A percentile compares a stretch with the other conserved stretches of the same genome.
Conservation (phyloP, 2,888 invertebrate genomes). For the Agrilus cyanescens region DNA sequence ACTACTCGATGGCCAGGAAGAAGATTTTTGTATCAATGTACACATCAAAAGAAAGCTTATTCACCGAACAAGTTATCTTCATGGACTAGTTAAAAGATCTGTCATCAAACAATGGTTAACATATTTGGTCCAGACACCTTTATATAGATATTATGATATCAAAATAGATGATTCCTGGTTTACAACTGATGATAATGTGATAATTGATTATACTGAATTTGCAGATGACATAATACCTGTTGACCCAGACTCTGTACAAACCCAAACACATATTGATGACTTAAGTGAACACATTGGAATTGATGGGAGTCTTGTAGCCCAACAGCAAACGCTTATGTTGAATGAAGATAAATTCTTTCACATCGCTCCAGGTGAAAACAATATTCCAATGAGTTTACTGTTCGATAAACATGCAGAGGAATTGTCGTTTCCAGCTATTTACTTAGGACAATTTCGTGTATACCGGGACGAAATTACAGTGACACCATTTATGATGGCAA, state of each 20-base stretch:
- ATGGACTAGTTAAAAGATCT: no score
- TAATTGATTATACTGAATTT: no score
- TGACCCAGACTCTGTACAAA: no score
- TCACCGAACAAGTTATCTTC: background rate
- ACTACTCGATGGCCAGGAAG: no score
- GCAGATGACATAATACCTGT: no score
- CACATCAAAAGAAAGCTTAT: conserved; percentile 18
- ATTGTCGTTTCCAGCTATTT: conserved; percentile 31
- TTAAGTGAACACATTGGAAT: conserved; percentile 13
- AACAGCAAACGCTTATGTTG: conserved; percentile 19
- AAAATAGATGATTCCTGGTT: no score
- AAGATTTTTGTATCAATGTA: conserved; percentile 21
- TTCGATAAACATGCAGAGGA: conserved; percentile 32
- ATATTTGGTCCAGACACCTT: background rate
- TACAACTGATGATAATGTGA: no score
- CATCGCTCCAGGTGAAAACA: conserved; percentile 11
- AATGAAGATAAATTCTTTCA: conserved; percentile 11
- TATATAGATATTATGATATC: no score
- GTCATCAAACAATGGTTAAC: conserved; percentile 16
- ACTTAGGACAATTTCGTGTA: conserved; percentile 25
- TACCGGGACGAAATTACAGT: conserved; percentile 15
- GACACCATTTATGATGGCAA: no score
- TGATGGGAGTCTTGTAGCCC: conserved; percentile 15
- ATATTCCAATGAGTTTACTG: conserved; percentile 20
- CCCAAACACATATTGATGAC: conserved; percentile 12